Evolutionary conservation across 2,113 vertebrate genomes (phyloP).

Genomic region (Corythornis vintsioides): DNA sequence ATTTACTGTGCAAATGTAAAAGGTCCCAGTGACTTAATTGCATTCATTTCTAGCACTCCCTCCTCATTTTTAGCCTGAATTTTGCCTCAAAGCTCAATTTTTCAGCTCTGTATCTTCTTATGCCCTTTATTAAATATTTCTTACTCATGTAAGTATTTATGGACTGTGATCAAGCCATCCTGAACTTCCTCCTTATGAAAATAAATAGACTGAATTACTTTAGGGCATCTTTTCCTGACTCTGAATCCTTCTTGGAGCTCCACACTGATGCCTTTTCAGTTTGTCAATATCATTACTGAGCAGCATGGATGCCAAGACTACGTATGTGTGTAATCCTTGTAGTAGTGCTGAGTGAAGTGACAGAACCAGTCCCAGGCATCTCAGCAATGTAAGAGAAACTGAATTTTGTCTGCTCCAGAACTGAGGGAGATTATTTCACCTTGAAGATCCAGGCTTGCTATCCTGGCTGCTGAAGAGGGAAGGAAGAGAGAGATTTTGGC

Average conservation of each 20-base stretch:
- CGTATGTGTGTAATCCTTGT: neutral
- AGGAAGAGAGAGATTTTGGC: neutral
- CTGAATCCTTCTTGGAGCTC: conserved; percentile 8
- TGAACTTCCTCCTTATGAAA: conserved; percentile 15
- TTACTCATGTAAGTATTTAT: neutral
- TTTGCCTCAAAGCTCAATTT: conserved; percentile 23
- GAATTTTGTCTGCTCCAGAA: neutral
- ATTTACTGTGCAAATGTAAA: conserved; percentile 14
- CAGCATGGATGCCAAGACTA: neutral
- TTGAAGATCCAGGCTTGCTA: neutral
- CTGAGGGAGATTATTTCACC: neutral
- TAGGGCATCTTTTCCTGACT: neutral
- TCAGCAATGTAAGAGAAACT: neutral
- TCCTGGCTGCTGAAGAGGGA: neutral
- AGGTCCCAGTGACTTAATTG: conserved; percentile 16
- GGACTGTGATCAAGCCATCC: neutral
- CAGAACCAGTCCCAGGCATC: neutral
- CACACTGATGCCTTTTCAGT: neutral
- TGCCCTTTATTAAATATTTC: conserved; percentile 15
- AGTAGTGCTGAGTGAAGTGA: neutral
- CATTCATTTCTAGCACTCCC: neutral
- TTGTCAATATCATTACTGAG: neutral
- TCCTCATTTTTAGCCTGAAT: neutral
- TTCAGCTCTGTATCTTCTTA: neutral
- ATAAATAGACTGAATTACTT: neutral